Percentiles rank a stretch among this genome's conserved stretches.
phyloP scores from a whole-genome alignment of 1,140 invertebrate species.

The roundworm (Caenorhabditis elegans) region WBcel235 BX284602.5:13106001-13106500 shows the following conservation, averaged over 20 bases:
- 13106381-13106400: background rate
- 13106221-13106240: too few species aligned
- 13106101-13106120: slow-evolving; percentile 24
- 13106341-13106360: background rate
- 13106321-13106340: too few species aligned
- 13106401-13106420: background rate
- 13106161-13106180: background rate
- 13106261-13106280: too few species aligned
- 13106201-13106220: background rate
- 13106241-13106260: too few species aligned
- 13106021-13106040: background rate
- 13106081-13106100: background rate
- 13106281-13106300: too few species aligned
- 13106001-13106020: background rate
- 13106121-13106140: slow-evolving; percentile 18
- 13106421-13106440: slow-evolving; percentile 23
- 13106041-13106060: slow-evolving; percentile 27
- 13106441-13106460: background rate
- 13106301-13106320: too few species aligned
- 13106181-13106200: background rate
- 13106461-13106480: background rate
- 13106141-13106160: background rate
- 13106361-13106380: background rate
- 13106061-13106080: background rate
- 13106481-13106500: background rate